Base-by-base conservation (phyloP, 2,888 invertebrate species). In the Nomada goodeniana region DNA sequence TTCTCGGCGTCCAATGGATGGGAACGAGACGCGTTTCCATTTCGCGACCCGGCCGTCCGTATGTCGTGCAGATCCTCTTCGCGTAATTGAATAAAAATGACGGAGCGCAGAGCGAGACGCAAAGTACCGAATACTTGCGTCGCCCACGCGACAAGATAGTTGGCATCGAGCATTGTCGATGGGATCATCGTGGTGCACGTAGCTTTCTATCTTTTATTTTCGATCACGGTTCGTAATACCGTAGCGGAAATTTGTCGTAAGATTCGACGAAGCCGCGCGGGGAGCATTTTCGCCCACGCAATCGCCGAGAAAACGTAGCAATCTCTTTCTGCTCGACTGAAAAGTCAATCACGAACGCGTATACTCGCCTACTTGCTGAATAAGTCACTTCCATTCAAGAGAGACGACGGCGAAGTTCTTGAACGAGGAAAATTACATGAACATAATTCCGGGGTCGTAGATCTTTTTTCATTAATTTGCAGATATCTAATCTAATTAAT, bases 261-360 rank as follows among this genome's bases (percentile, higher is more conserved):
- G 61, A 63, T 61, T 76, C 57, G 71, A 29, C 64, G 11, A 78
- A 74, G 76, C 80, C 61, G 86, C 59, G 68, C 53, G 57, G 67
- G 64, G 63, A 75, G 70, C 70, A 61, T 71, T 75, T 71, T 47
- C 82, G 63, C 85, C 85, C 75, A 79, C 85, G 79, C 85, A 29
- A 57, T 63, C 70, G 29, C 42, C 73, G 77, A 69, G 71, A 53
- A 83, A 86, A 76, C 74, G 64, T 55, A 69, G 75, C 74, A 64
- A 52, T 80, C 70, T 63, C 69, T 75, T 75, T 76, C 72, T 75
- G 53, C 59, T 55, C 68, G 55, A 70, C 76, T 63, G 71, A 61
- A 85, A 76, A 82, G 60, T 72, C 57, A 75, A 73, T 78, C 76
- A 76, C 65, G 60, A 60, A 61, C 71, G 65, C 80, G 57, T 73